A percentile compares a stretch with the other conserved stretches of the same genome.
Conservation (phyloP, 2,888 invertebrate genomes). For the Ariolimax columbianus region DNA sequence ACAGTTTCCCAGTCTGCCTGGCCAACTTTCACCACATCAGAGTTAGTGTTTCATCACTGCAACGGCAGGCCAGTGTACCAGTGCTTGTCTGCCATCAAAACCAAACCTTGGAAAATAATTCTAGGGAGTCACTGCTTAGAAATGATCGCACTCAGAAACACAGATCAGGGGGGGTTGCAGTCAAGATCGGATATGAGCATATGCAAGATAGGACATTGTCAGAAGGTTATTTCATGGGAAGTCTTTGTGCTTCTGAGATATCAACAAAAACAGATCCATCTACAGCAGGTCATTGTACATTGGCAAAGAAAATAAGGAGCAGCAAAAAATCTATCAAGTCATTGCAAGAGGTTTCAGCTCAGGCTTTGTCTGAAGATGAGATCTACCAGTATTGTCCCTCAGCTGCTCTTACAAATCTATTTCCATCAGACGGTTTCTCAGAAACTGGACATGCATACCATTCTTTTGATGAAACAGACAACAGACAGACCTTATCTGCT, state of each 20-base stretch:
- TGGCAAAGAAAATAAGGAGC: neutral
- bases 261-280: neutral
- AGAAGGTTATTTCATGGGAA: neutral
- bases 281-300: neutral
- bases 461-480: neutral
- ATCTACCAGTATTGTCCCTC: neutral
- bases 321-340: neutral
- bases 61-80: slow-evolving; percentile 83
- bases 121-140: neutral
- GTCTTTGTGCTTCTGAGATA: neutral
- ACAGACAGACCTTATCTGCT: neutral
- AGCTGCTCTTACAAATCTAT: neutral
- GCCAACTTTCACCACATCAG: slow-evolving; percentile 78
- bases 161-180: too few relatives aligned
- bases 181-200: neutral
- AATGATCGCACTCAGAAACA: neutral
- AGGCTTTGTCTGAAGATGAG: neutral
- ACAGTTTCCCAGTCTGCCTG: slow-evolving; percentile 73
- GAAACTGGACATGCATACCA: neutral
- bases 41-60: slow-evolving; percentile 80
- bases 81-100: slow-evolving; percentile 52
- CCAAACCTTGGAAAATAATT: neutral
- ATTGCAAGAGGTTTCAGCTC: neutral
- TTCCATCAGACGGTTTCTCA: neutral
- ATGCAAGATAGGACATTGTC: neutral